These are phyloP conservation scores for Catalaphyllia jardinei DNA, from an alignment of 64 coral and sea anemone genomes.

Conservation along the genomic window DNA sequence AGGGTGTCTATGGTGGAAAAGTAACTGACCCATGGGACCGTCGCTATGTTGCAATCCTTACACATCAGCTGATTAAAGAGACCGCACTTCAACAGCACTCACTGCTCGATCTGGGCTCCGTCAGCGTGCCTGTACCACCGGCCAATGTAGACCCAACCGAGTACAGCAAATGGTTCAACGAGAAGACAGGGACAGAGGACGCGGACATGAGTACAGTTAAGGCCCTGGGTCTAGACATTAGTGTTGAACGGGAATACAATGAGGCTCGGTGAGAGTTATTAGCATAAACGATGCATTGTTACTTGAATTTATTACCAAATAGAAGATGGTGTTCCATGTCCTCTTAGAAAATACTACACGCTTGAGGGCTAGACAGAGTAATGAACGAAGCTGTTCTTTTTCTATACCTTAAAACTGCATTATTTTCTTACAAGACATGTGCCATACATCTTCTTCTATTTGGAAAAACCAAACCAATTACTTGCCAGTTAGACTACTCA, in stretches of 20 bases:
- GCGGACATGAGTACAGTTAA: constrained; percentile 21
- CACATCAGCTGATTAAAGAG: constrained; percentile 51
- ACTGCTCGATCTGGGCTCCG: constrained; percentile 50
- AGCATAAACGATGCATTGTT: too few species aligned
- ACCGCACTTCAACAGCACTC: constrained; percentile 74
- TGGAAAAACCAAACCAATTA: too few species aligned
- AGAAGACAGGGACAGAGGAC: constrained; percentile 68
- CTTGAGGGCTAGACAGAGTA: too few species aligned
- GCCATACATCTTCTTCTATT: too few species aligned
- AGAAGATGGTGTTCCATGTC: not conserved
- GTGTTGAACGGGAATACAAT: constrained; percentile 73
- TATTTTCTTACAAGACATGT: too few species aligned
- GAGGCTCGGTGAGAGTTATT: constrained; percentile 72
- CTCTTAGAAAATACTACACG: not conserved
- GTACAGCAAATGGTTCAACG: constrained; percentile 85
- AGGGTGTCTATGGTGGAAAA: constrained; percentile 89
- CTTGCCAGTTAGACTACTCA: too few species aligned
- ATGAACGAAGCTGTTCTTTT: too few species aligned
- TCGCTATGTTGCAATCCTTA: constrained; percentile 59
- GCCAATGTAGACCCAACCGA: constrained; percentile 88
- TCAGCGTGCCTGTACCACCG: constrained; percentile 80
- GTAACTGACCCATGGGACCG: constrained; percentile 72
- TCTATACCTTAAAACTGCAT: too few species aligned
- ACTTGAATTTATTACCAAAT: not conserved
- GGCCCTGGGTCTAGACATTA: constrained; percentile 70